Evolutionary conservation across 2,888 invertebrate genomes (phyloP), one percentile per base, ranked within the genome.

Genomic region (Lasioglossum malachurum): DNA sequence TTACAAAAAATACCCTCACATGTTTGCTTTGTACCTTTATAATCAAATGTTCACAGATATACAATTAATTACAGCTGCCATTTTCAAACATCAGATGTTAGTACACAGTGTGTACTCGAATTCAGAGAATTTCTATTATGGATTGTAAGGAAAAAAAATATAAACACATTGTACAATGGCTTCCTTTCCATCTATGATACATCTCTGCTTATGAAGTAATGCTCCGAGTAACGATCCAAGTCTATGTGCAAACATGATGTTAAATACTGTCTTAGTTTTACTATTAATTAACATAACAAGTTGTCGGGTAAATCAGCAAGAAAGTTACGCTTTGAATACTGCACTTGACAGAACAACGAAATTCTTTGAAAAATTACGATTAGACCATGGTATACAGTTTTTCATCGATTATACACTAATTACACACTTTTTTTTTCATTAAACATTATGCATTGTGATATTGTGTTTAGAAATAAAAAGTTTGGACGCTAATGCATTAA

Each of bases 291-390:
- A 74, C 69, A n/a, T 64, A n/a, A 74, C n/a, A 77, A 73, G 38
- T 38, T 80, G 80, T 35, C 7, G 74, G 38, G 4, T 38, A 57
- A 38, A 64, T 71, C 27, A 14, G 14, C 53, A 79, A 69, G 27
- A 38, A 12, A 67, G 31, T 19, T 44, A 78, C 46, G 35, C 19
- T 41, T 80, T 93, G 31, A 76, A 88, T 23, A 78, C 79, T 31
- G 82, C 72, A 35, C 80, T 93, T 10, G 67, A 85, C n/a, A 46
- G 64, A n/a, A 88, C 91, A 23, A 87, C 82, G 8, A 72, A 84
- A 53, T 91, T 91, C 77, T 92, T 92, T 44, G 83, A 89, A 49
- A 80, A 89, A 80, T 82, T 93, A 27, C 91, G 82, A 76, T 73
- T 44, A 7, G 53, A 91, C 27, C 84, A 92, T 67, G 93, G 93